phyloP scores from a whole-genome alignment of 30 jellyfish, hydroid and myxozoan species.

The Hydractinia echinata region DNA sequence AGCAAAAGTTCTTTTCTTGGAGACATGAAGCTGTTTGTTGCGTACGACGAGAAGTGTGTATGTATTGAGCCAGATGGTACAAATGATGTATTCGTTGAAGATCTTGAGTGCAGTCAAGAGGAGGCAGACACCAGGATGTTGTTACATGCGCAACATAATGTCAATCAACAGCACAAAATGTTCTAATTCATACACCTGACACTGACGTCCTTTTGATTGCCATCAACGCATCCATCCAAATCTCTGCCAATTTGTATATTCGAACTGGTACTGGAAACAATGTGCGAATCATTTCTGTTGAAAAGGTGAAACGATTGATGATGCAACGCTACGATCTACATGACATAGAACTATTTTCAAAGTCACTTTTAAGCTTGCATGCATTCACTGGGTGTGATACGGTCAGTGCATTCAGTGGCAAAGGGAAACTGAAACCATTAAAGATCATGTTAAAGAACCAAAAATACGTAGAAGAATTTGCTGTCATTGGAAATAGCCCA shows the following conservation, averaged over 20 bases:
- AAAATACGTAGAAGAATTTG: slow-evolving; percentile 17
- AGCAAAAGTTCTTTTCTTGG: background rate
- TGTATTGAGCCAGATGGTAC: background rate
- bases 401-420: slow-evolving; percentile 39
- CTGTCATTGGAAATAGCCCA: slow-evolving; percentile 14
- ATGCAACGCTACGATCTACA: slow-evolving; percentile 12
- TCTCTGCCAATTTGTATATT: slow-evolving; percentile 11
- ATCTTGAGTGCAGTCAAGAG: slow-evolving; percentile 1
- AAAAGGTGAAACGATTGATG: slow-evolving; percentile 23
- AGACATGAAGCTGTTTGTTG: background rate
- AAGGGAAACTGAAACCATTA: slow-evolving; percentile 26
- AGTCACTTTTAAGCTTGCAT: slow-evolving; percentile 28
- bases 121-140: no score
- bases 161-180: background rate
- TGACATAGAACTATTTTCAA: slow-evolving; percentile 13
- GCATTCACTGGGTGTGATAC: slow-evolving; percentile 41
- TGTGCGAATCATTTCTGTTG: slow-evolving; percentile 33
- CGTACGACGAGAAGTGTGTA: background rate
- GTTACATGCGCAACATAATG: background rate
- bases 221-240: background rate
- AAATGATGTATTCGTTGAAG: background rate
- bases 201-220: background rate
- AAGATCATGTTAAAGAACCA: background rate
- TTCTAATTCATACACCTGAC: slow-evolving; percentile 1
- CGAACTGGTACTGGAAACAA: slow-evolving; percentile 35